Evolutionary conservation across 1,140 invertebrate species (phyloP).

Genomic region (Drosophila asahinai): DNA sequence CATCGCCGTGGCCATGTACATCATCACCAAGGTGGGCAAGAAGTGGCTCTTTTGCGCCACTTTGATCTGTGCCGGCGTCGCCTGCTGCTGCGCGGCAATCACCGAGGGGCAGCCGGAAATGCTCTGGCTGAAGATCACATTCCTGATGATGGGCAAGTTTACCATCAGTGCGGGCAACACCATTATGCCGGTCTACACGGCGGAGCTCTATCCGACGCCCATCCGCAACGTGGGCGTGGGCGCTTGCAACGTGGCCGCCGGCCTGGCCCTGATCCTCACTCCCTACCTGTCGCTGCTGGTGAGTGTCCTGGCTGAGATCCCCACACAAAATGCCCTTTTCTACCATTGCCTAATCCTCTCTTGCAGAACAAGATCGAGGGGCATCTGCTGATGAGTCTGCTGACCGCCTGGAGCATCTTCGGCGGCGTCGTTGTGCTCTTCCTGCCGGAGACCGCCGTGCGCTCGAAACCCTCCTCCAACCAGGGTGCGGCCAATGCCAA

Average conservation of each 20-base stretch:
- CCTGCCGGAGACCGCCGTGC: constrained; percentile 77
- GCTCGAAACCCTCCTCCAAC: constrained; percentile 45
- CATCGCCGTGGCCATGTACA: constrained; percentile 89
- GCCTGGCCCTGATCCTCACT: constrained; percentile 89
- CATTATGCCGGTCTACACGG: constrained; percentile 90
- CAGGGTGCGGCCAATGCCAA: constrained; percentile 16
- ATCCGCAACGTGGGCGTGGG: constrained; percentile 91
- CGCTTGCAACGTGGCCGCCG: constrained; percentile 89
- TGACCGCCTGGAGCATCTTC: constrained; percentile 85
- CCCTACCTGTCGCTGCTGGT: constrained; percentile 91
- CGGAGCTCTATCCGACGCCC: constrained; percentile 90
- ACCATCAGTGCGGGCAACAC: constrained; percentile 90
- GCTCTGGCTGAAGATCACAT: constrained; percentile 87
- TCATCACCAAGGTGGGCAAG: constrained; percentile 89
- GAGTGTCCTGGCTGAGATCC: constrained; percentile 64
- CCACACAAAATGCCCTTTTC: background rate
- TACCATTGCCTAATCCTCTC: background rate
- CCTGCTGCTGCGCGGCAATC: constrained; percentile 87
- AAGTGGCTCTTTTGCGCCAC: constrained; percentile 89
- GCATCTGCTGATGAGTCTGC: constrained; percentile 84
- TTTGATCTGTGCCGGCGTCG: constrained; percentile 88
- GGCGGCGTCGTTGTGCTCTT: constrained; percentile 85
- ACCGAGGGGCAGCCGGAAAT: constrained; percentile 85
- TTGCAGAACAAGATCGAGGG: constrained; percentile 84
- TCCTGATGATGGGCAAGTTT: constrained; percentile 89